These are phyloP conservation scores for Marcusenius ussheri DNA, from an alignment of 2,113 vertebrate species.

Conservation along the genomic window DNA sequence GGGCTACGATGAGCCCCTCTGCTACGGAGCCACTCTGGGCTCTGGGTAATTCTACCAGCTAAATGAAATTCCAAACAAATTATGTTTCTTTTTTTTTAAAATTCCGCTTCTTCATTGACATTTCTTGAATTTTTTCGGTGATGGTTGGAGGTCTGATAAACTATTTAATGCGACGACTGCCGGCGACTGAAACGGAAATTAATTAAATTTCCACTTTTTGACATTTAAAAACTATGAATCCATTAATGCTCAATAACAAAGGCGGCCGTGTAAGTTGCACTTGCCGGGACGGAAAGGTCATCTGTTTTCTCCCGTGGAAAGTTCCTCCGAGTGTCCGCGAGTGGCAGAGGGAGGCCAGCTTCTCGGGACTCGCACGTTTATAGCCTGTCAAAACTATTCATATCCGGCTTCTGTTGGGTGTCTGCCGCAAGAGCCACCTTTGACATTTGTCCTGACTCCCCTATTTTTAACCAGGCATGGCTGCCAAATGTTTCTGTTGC, in stretches of 20 bases:
- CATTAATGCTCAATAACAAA: not conserved
- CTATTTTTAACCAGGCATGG: constrained; percentile 40
- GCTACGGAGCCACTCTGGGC: not conserved
- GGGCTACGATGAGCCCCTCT: not conserved
- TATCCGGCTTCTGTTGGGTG: constrained; percentile 23
- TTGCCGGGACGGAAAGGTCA: not conserved
- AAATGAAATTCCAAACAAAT: constrained; percentile 16
- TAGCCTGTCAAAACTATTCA: constrained; percentile 31
- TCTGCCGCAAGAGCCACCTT: constrained; percentile 33
- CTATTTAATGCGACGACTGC: not conserved
- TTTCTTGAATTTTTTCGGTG: not conserved
- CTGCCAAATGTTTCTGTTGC: constrained; percentile 35
- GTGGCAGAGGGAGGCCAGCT: constrained; percentile 21
- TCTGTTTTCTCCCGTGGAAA: not conserved
- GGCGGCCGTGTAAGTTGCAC: not conserved
- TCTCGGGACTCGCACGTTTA: constrained; percentile 23
- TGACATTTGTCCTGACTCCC: constrained; percentile 45
- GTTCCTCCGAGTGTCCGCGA: not conserved
- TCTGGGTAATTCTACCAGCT: not conserved
- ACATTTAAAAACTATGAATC: constrained; percentile 13
- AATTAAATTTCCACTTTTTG: constrained; percentile 3
- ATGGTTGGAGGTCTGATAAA: not conserved
- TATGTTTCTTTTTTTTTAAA: not conserved
- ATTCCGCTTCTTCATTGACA: not conserved
- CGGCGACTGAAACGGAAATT: not conserved